phyloP scores from a whole-genome alignment of 2,888 invertebrate genomes.

The Lysandra bellargus region DNA sequence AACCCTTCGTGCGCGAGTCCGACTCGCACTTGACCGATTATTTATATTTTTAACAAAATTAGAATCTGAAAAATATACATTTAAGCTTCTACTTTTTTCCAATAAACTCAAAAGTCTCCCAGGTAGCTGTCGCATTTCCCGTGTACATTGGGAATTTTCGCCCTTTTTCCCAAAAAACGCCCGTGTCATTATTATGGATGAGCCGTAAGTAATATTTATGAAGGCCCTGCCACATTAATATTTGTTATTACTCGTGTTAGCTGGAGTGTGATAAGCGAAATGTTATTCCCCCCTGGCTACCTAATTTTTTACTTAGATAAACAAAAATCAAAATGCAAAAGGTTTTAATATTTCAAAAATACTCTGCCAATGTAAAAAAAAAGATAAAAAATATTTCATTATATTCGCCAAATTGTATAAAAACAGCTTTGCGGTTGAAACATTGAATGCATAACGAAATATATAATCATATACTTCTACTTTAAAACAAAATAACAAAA shows the following conservation, averaged over 20 bases:
- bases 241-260: constrained; percentile 27
- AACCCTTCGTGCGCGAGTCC: no score
- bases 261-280: constrained; percentile 23
- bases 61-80: background rate
- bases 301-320: constrained; percentile 4
- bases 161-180: constrained; percentile 35
- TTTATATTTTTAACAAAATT: background rate
- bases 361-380: background rate
- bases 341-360: background rate
- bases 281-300: constrained; percentile 11
- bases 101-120: constrained; percentile 27
- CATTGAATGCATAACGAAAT: background rate
- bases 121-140: constrained; percentile 10
- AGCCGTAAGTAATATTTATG: constrained; percentile 74
- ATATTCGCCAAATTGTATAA: background rate
- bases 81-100: background rate
- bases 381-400: no score
- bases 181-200: constrained; percentile 46
- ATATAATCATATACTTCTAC: background rate
- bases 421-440: background rate
- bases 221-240: constrained; percentile 44
- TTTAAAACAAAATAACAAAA: background rate
- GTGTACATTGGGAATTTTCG: constrained; percentile 28
- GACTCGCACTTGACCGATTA: no score
- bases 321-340: background rate